Percentiles rank a stretch among this genome's conserved stretches.
These are phyloP conservation scores for Icerya purchasi DNA, from an alignment of 2,888 invertebrate species.

Conservation along the genomic window DNA sequence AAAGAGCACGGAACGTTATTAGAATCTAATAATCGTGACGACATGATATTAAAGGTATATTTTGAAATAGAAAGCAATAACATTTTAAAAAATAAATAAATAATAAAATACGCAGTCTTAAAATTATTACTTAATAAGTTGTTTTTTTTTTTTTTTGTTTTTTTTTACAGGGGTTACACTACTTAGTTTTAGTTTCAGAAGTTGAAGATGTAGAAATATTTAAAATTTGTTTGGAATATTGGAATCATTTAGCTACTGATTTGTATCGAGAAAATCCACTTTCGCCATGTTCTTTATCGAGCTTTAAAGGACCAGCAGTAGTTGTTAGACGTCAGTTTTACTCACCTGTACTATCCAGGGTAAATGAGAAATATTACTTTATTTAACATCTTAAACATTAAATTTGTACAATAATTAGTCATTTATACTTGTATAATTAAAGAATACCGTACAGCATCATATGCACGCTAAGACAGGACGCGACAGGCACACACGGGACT, in stretches of 20 bases:
- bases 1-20: constrained; percentile 85
- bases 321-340: constrained; percentile 44
- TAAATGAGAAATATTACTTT: too few species aligned
- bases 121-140: neutral
- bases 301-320: constrained; percentile 24
- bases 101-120: neutral
- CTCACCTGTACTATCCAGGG: constrained; percentile 55
- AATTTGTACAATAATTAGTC: too few species aligned
- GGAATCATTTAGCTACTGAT: constrained; percentile 83
- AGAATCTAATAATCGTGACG: constrained; percentile 57
- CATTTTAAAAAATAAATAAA: neutral
- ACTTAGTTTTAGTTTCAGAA: constrained; percentile 79
- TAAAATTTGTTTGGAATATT: constrained; percentile 97
- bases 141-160: neutral
- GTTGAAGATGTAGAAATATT: constrained; percentile 99
- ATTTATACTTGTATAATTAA: too few species aligned
- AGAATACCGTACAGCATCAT: too few species aligned
- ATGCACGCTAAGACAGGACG: too few species aligned
- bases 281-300: constrained; percentile 9
- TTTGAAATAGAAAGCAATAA: neutral
- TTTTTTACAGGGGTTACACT: constrained; percentile 40
- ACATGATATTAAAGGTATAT: constrained; percentile 44
- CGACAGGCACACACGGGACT: too few species aligned
- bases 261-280: constrained; percentile 61
- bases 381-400: too few species aligned